These are phyloP conservation scores for Muscidifurax raptorellus DNA, from an alignment of 1,140 invertebrate genomes.

Conservation along the genomic window DNA sequence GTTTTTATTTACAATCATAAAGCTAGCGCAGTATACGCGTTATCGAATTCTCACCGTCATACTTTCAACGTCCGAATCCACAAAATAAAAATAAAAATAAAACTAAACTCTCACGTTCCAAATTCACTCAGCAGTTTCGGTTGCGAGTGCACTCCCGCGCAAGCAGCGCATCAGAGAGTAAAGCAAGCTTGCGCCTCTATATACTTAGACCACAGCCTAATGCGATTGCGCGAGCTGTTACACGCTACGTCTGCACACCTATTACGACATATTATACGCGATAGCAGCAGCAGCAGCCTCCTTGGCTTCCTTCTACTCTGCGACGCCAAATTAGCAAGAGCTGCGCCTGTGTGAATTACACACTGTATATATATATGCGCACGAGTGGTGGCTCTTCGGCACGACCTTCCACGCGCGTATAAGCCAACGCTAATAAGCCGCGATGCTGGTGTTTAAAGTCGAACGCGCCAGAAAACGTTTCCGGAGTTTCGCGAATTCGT, in stretches of 20 bases:
- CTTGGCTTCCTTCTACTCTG: neutral
- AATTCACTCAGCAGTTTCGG: neutral
- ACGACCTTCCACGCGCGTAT: conserved; percentile 51
- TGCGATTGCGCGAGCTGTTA: neutral
- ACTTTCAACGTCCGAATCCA: no score
- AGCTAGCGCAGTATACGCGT: no score
- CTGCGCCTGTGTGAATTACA: neutral
- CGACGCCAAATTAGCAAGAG: conserved; percentile 5
- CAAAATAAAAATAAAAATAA: neutral
- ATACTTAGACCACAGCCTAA: neutral
- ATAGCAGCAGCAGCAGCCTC: neutral
- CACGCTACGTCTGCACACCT: neutral
- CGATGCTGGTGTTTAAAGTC: neutral
- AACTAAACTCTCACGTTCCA: neutral
- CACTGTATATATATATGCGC: neutral
- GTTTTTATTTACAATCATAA: no score
- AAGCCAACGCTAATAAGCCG: conserved; percentile 53
- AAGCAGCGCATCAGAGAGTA: neutral
- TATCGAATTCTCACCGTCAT: no score
- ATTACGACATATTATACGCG: neutral
- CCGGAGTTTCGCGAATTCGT: no score
- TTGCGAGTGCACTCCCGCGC: neutral
- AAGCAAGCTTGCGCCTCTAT: neutral
- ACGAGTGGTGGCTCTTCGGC: conserved; percentile 56
- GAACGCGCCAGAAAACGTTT: neutral